Evolutionary conservation across 2,113 vertebrate genomes (phyloP).

Genomic region (Trematomus loennbergii): DNA sequence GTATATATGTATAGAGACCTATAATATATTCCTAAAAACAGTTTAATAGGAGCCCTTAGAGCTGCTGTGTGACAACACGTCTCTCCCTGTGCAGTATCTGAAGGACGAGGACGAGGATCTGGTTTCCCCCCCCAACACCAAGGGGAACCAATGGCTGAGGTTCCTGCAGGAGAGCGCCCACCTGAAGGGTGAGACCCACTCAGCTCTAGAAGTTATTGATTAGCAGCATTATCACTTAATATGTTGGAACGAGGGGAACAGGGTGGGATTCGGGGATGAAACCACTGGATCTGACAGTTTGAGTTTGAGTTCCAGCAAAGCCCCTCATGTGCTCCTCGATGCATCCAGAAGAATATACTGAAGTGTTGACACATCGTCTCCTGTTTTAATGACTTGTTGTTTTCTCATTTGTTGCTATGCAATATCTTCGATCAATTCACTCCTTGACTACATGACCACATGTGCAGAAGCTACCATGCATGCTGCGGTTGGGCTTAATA

Average conservation of each 20-base stretch:
- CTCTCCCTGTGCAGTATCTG: constrained; percentile 87
- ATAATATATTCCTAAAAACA: no score
- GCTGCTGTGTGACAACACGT: neutral
- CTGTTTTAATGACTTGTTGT: no score
- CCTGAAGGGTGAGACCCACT: constrained; percentile 87
- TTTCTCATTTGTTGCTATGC: no score
- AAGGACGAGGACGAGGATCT: constrained; percentile 99
- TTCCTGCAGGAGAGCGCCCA: constrained; percentile 91
- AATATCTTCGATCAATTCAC: no score
- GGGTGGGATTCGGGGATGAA: neutral
- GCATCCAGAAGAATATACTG: no score
- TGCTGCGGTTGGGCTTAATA: no score
- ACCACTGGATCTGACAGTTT: neutral
- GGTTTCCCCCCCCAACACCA: constrained; percentile 93
- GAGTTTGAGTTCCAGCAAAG: neutral
- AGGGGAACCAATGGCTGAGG: constrained; percentile 96
- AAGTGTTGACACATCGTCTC: no score
- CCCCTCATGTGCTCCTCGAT: no score
- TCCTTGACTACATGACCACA: no score
- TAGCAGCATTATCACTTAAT: neutral
- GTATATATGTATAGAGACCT: no score
- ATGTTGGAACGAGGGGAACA: neutral
- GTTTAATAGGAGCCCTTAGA: no score
- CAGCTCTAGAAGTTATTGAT: neutral
- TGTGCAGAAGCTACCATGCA: no score